Evolutionary conservation across 2,888 invertebrate species (phyloP).

Genomic region (Daptonema setosum): DNA sequence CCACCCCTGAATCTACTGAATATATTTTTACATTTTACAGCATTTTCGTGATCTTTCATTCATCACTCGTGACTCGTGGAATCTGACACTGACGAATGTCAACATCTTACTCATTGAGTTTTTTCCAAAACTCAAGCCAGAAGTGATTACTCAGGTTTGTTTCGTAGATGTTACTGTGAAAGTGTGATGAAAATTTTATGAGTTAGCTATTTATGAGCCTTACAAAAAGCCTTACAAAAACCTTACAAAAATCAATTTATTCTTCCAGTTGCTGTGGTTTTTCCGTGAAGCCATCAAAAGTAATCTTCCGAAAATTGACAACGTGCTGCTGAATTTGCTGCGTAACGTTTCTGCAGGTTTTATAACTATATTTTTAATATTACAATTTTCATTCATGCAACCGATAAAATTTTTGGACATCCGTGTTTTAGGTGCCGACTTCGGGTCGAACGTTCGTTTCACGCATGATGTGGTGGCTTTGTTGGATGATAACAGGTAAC

Average conservation of each 20-base stretch:
- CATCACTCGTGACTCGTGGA: background rate
- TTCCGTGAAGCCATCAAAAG: conserved; percentile 12
- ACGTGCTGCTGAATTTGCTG: conserved; percentile 13
- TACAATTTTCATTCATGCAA: too few relatives aligned
- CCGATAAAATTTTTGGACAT: too few relatives aligned
- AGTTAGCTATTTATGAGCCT: too few relatives aligned
- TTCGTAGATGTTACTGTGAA: background rate
- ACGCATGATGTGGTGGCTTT: background rate
- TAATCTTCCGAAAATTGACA: conserved; percentile 15
- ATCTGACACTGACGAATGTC: background rate
- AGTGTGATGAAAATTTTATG: too few relatives aligned
- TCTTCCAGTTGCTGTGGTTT: conserved; percentile 10
- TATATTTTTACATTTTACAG: background rate
- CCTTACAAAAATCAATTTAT: too few relatives aligned
- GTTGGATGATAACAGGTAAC: background rate
- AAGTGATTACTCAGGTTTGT: background rate
- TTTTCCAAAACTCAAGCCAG: conserved; percentile 6
- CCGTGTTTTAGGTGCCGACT: background rate
- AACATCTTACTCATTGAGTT: conserved; percentile 9
- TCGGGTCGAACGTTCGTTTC: background rate
- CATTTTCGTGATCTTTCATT: background rate
- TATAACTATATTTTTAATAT: too few relatives aligned
- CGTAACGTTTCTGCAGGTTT: conserved; percentile 10
- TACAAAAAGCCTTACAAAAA: too few relatives aligned
- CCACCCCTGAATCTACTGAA: too few relatives aligned